Base-by-base conservation (phyloP, 2,888 invertebrate species). In the Eilema caniola region DNA sequence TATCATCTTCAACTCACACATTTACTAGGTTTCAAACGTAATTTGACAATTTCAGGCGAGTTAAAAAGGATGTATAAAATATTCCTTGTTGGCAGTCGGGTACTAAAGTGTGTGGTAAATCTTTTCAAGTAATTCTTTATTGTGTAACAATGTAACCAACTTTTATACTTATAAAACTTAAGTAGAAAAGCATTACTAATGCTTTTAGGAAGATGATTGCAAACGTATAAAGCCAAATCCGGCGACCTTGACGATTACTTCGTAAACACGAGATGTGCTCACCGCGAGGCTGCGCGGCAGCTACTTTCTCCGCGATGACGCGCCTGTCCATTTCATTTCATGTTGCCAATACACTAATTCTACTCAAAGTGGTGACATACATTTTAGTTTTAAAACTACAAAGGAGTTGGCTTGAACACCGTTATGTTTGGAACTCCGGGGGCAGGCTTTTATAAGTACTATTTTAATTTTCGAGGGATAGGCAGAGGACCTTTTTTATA, bases 171-270 rank as follows among this genome's bases (percentile, higher is more conserved):
- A 41, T 41, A 4, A n/a, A n/a, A 41, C 3, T 41, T 37, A 1
- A 12, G 23, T 16, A 23, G 25, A 62, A 37, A 3, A 62, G 41
- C 23, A 69, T 69, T 69, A 69, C 20, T 33, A 66, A 72, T 66
- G 68, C 57, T 69, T 62, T 62, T 31, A 71, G 47, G 24, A 66
- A 79, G 56, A 67, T 72, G 71, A 70, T 71, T 68, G 63, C 66
- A 77, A 69, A 76, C 68, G 81, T 80, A 81, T 82, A 84, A 84
- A 85, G 84, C 77, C 75, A 71, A 73, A 70, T 71, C 67, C 47
- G 59, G 62, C 71, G 85, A 85, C 85, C 85, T 85, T 84, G 83
- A 70, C 75, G 59, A 37, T 79, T 72, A 70, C 76, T 74, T 76
- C 74, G 75, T 78, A 73, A 78, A 72, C 76, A 80, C 67, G 66